These are phyloP conservation scores for Phrynocephalus forsythii DNA, from an alignment of 2,797 vertebrate genomes.

Conservation along the genomic window DNA sequence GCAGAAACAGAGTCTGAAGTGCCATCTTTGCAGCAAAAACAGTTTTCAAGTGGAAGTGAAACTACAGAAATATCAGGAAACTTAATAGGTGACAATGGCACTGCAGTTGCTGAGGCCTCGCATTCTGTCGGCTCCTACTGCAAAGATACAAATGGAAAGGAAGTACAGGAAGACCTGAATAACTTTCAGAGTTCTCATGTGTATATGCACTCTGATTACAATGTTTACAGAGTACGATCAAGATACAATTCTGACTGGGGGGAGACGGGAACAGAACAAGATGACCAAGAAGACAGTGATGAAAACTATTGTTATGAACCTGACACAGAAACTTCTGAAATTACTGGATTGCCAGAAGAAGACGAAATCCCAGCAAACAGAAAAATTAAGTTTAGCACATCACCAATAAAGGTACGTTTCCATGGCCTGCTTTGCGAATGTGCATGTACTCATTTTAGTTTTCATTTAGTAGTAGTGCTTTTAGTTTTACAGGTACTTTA, in stretches of 20 bases:
- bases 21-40: constrained; percentile 58
- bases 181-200: constrained; percentile 80
- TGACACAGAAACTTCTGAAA: constrained; percentile 89
- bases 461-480: neutral
- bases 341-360: constrained; percentile 90
- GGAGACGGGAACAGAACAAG: constrained; percentile 91
- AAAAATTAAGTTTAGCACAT: constrained; percentile 94
- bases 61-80: constrained; percentile 55
- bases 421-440: neutral
- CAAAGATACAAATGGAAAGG: constrained; percentile 74
- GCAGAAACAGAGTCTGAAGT: constrained; percentile 61
- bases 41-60: constrained; percentile 59
- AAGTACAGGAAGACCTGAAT: constrained; percentile 77
- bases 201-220: constrained; percentile 89
- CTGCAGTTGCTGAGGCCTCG: constrained; percentile 54
- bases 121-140: constrained; percentile 65
- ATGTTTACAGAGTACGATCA: constrained; percentile 86
- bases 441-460: neutral
- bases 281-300: constrained; percentile 92
- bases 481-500: constrained; percentile 6
- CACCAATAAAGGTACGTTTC: constrained; percentile 91
- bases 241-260: constrained; percentile 92
- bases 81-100: constrained; percentile 58
- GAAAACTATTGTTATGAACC: constrained; percentile 91
- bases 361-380: constrained; percentile 89